A percentile compares a stretch with the other conserved stretches of the same genome.
Evolutionary conservation across 2,888 invertebrate species (phyloP).

Genomic region (Drosophila fulvimacula): DNA sequence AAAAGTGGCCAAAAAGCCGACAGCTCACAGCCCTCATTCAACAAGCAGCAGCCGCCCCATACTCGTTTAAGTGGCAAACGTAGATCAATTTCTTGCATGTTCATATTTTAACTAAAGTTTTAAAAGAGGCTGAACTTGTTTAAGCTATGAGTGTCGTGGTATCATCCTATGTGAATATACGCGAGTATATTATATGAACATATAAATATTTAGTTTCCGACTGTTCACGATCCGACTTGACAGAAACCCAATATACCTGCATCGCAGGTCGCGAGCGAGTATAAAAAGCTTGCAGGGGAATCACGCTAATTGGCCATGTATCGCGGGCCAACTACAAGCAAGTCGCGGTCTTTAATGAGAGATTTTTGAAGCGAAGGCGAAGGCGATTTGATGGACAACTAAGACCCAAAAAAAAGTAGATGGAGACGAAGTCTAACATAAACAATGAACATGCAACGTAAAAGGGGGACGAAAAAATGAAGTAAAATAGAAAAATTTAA

Average conservation of each 20-base stretch:
- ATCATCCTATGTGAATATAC: neutral
- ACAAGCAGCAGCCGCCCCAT: neutral
- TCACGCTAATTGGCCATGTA: conserved; percentile 72
- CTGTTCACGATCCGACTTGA: too few relatives aligned
- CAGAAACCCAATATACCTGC: neutral
- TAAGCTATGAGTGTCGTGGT: neutral
- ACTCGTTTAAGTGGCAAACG: neutral
- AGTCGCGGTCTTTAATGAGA: conserved; percentile 72
- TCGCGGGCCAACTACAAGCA: conserved; percentile 66
- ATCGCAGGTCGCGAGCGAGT: neutral
- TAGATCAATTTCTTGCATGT: too few relatives aligned
- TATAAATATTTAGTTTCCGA: neutral
- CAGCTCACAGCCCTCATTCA: neutral
- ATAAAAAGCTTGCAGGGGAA: conserved; percentile 45
- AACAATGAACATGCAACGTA: conserved; percentile 77
- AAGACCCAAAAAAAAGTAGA: conserved; percentile 40
- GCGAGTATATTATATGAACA: rapidly evolving
- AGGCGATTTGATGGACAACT: conserved; percentile 23
- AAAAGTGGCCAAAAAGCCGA: conserved; percentile 20
- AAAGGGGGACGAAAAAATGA: conserved; percentile 16
- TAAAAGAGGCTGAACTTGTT: neutral
- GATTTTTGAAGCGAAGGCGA: conserved; percentile 50
- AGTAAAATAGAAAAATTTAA: conserved; percentile 17
- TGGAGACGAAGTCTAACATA: conserved; percentile 59
- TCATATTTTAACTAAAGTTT: too few relatives aligned